Evolutionary conservation across 2,113 vertebrate species (phyloP), one percentile per base, ranked within the genome.

Genomic region (Phocoena phocoena): DNA sequence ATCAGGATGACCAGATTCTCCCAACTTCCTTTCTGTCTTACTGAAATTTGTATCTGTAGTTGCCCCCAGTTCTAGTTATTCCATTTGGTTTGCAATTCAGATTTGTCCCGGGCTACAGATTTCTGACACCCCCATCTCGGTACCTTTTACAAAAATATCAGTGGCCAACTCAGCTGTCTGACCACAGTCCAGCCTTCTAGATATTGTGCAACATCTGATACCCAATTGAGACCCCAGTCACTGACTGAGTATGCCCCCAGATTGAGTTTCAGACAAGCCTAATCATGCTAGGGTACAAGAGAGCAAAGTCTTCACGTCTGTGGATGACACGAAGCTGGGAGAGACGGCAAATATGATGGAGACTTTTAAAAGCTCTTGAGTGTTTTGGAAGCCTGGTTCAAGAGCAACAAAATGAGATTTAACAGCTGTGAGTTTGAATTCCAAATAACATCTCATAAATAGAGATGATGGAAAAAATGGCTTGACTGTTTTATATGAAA

Each of bases 321-420:
- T 65, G 36, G 23, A 58, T 77, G 67, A 60, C 60, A 77, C 6
- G 26, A 96, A 91, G 62, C 60, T 70, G 11, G 10, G 67, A 81
- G 74, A 58, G 14, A 58, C 41, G 44, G 82, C 15, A 50, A 41
- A n/a, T n/a, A 21, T 20, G 62, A 80, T 55, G 47, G 67, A 86
- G 73, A 44, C 12, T 50, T 53, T 74, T 44, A 79, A 84, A 88
- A 80, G 67, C 36, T 87, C 85, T 76, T 25, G 81, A 70, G 73
- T 80, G 26, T 2, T 11, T 90, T 17, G 5, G 58, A 79, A 83
- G 36, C 0, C 50, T 88, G n/a, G 26, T 17, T 82, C 60, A 38
- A 96, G 68, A 96, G 36, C 38, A 91, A 89, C 47, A 93, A 28
- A 70, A 76, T 28, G n/a, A 96, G 71, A 95, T 65, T 77, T 89